Conservation (phyloP, 2,888 invertebrate species). For the Cephus rjabovi region DNA sequence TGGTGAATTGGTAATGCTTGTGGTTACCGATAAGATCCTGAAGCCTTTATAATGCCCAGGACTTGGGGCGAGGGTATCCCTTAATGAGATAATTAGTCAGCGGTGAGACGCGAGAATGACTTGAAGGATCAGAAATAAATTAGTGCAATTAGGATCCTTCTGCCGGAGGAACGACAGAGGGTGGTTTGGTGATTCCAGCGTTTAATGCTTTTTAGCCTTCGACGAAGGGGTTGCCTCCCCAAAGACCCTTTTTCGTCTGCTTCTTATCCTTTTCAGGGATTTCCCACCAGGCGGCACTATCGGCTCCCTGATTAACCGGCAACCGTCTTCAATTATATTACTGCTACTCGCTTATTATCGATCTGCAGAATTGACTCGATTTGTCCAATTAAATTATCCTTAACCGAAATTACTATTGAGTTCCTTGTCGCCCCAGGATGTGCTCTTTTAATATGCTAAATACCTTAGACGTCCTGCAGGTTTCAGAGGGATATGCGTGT, state of each 20-base stretch:
- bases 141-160: slow-evolving; percentile 52
- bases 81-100: slow-evolving; percentile 52
- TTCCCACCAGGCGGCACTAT: slow-evolving; percentile 3
- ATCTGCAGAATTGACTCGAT: slow-evolving; percentile 33
- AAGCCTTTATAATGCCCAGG: neutral
- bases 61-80: slow-evolving; percentile 15
- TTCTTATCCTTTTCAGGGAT: neutral
- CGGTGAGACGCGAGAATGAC: slow-evolving; percentile 45
- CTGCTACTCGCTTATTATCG: slow-evolving; percentile 14
- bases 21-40: neutral
- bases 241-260: slow-evolving; percentile 13
- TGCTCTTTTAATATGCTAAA: slow-evolving; percentile 58
- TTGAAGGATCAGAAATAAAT: slow-evolving; percentile 52
- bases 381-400: slow-evolving; percentile 49
- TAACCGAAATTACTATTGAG: slow-evolving; percentile 36
- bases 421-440: slow-evolving; percentile 27
- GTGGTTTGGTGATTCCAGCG: slow-evolving; percentile 7
- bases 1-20: neutral
- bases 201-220: neutral
- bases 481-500: neutral
- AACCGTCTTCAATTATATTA: slow-evolving; percentile 23
- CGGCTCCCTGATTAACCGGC: slow-evolving; percentile 16
- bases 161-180: neutral
- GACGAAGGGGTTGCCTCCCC: neutral
- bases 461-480: neutral